phyloP scores from a whole-genome alignment of 2,797 vertebrate species.

The Chrysocyon brachyurus region DNA sequence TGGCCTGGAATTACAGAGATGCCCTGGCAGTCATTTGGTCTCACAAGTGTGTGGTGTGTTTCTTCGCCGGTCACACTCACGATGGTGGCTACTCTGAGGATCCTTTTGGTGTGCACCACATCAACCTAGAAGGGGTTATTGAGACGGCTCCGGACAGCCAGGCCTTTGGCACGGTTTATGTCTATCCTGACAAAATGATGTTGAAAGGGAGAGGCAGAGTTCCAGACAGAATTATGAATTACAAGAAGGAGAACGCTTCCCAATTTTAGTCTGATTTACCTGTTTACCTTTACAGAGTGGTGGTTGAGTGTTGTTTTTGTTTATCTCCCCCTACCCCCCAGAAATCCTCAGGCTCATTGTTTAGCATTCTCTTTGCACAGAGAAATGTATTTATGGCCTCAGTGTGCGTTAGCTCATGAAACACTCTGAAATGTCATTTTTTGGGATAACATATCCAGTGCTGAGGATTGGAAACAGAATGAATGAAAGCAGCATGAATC shows the following conservation, averaged over 20 bases:
- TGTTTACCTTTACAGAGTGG: neutral
- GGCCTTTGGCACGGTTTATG: slow-evolving; percentile 93
- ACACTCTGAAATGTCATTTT: slow-evolving; percentile 35
- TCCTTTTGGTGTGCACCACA: slow-evolving; percentile 91
- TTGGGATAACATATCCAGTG: neutral
- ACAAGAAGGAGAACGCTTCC: slow-evolving; percentile 69
- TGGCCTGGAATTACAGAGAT: slow-evolving; percentile 95
- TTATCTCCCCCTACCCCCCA: neutral
- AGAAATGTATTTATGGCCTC: neutral
- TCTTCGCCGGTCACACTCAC: slow-evolving; percentile 95
- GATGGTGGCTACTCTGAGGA: slow-evolving; percentile 93
- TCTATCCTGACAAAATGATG: slow-evolving; percentile 94
- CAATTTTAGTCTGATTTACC: neutral
- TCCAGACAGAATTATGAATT: slow-evolving; percentile 90
- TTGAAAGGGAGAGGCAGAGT: slow-evolving; percentile 93
- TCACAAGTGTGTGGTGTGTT: slow-evolving; percentile 94
- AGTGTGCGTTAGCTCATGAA: neutral
- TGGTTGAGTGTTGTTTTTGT: neutral
- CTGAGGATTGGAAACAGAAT: slow-evolving; percentile 26
- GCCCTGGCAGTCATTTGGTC: slow-evolving; percentile 90
- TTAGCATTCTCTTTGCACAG: slow-evolving; percentile 15
- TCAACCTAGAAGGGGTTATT: slow-evolving; percentile 94
- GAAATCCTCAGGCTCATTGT: neutral
- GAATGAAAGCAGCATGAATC: neutral
- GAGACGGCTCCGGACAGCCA: slow-evolving; percentile 93